Evolutionary conservation across 2,797 vertebrate genomes (phyloP).

Genomic region (Apogon talboti): DNA sequence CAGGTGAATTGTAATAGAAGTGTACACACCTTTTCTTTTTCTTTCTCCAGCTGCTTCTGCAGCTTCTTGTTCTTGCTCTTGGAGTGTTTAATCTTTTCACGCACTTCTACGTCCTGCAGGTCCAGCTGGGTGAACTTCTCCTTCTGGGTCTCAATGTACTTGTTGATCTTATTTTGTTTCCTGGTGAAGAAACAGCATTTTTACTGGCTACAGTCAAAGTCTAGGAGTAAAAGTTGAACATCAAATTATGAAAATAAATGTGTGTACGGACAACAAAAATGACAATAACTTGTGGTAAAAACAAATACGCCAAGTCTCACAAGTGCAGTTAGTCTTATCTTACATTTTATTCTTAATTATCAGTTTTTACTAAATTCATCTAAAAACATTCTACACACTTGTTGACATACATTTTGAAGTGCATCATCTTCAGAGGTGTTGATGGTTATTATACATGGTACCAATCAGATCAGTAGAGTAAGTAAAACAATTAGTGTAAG

Average conservation of each 20-base stretch:
- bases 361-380: no score
- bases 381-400: no score
- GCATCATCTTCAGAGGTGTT: no score
- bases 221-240: not conserved
- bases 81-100: constrained; percentile 94
- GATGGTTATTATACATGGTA: no score
- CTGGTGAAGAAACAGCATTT: constrained; percentile 77
- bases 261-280: not conserved
- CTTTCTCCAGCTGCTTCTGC: constrained; percentile 94
- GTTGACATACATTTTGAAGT: not conserved
- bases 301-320: no score
- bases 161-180: constrained; percentile 89
- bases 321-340: no score
- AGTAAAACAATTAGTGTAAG: not conserved
- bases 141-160: constrained; percentile 91
- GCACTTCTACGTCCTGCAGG: constrained; percentile 93
- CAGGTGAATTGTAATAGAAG: constrained; percentile 16
- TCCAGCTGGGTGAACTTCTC: constrained; percentile 94
- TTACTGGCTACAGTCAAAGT: constrained; percentile 8
- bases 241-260: constrained; percentile 3
- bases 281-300: not conserved
- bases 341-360: no score
- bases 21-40: constrained; percentile 92
- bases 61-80: constrained; percentile 93
- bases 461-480: constrained; percentile 3